Evolutionary conservation across 2,888 invertebrate genomes (phyloP).

Genomic region (Xanthorhoe designata): DNA sequence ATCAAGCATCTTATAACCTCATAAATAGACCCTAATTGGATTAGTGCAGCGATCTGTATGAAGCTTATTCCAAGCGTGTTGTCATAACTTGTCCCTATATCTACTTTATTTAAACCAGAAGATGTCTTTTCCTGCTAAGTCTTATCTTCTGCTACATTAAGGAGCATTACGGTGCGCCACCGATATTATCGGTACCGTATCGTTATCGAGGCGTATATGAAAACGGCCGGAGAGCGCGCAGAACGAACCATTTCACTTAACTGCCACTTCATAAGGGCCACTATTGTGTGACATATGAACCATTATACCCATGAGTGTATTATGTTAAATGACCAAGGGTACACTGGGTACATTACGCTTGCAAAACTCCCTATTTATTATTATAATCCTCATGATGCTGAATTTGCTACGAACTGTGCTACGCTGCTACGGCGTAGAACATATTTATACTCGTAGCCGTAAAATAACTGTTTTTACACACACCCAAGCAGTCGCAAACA

Average conservation of each 20-base stretch:
- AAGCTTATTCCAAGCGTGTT: neutral
- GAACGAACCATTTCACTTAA: slow-evolving; percentile 38
- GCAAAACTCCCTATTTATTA: slow-evolving; percentile 26
- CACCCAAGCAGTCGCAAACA: neutral
- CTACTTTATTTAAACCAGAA: neutral
- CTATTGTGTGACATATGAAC: slow-evolving; percentile 34
- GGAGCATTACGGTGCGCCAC: slow-evolving; percentile 23
- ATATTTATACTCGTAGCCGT: neutral
- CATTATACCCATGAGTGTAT: slow-evolving; percentile 29
- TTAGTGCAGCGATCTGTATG: neutral
- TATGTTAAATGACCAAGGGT: slow-evolving; percentile 38
- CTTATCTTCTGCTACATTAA: slow-evolving; percentile 21
- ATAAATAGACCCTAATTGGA: neutral
- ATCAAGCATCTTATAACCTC: neutral
- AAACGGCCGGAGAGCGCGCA: slow-evolving; percentile 29
- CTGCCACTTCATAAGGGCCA: slow-evolving; percentile 35
- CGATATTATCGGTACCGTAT: slow-evolving; percentile 23
- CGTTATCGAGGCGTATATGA: slow-evolving; percentile 30
- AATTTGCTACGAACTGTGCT: slow-evolving; percentile 16
- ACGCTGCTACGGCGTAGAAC: slow-evolving; percentile 15
- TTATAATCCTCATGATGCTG: slow-evolving; percentile 8
- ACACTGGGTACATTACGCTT: slow-evolving; percentile 37
- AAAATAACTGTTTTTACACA: neutral
- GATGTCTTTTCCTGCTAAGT: slow-evolving; percentile 2
- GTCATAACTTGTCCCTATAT: neutral